Base-by-base conservation (phyloP, 2,797 vertebrate genomes). In the Loris lydekkerianus region DNA sequence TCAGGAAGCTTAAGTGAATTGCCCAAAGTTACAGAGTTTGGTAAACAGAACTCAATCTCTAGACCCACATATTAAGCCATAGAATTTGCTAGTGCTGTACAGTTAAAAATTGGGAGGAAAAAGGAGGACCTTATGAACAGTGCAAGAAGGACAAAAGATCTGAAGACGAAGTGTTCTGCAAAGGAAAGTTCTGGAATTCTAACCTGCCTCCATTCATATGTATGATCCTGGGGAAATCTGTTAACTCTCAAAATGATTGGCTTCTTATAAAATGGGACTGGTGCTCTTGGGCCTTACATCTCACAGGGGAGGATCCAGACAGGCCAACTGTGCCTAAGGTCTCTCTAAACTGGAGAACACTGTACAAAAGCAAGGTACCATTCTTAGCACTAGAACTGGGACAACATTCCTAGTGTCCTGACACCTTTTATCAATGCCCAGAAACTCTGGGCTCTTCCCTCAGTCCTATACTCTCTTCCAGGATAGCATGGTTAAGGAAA, bases 181-280 rank as follows among this genome's bases (percentile, higher is more conserved):
- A 70, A 34, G 29, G 21, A 67, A 89, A 65, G 61, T 70, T 63
- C 29, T 67, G 56, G 27, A 86, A 40, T 85, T 87, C 37, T 77
- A 43, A 49, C 0, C 58, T 70, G 27, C 10, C 13, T 29, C 46
- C 63, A 0, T 82, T 84, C 40, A 9, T 53, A 21, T 83, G 20
- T 23, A 37, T 76, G 37, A 37, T 69, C 34, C 21, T 67, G 3
- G 21, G 34, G 6, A 73, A 91, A 49, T 58, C 29, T 77, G 5
- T 58, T 84, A 37, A 80, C 5, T 40, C 10, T 73, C 53, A 49
- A 3, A 7, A 11, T 46, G 60, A 1, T 25, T 78, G 73, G 20
- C 10, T 91, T 90, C 49, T 89, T 81, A 78, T 65, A 67, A 97
- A 93, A 89, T 46, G 15, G 10, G 7, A 58, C 34, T 91, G 27